phyloP scores from a whole-genome alignment of 2,113 vertebrate species.

The Baryphthengus martii region DNA sequence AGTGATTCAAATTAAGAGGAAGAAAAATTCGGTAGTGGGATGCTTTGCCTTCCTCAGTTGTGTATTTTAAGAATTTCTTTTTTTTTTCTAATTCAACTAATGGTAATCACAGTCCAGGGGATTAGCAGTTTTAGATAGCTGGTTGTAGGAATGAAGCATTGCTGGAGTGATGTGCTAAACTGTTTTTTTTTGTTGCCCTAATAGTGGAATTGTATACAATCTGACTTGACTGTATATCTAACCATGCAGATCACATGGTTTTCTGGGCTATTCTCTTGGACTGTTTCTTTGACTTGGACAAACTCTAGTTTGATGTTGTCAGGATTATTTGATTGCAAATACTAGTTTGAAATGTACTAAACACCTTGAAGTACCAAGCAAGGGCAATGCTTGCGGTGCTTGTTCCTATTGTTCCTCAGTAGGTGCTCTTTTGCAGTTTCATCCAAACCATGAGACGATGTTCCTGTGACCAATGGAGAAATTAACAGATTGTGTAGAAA shows the following conservation, averaged over 20 bases:
- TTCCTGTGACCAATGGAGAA: background rate
- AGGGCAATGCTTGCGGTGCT: background rate
- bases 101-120: background rate
- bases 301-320: background rate
- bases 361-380: background rate
- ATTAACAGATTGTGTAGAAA: background rate
- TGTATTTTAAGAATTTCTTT: background rate
- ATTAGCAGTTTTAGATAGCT: background rate
- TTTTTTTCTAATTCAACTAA: background rate
- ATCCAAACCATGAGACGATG: background rate
- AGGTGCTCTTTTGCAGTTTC: background rate
- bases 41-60: background rate
- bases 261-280: background rate
- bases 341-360: background rate
- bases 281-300: background rate
- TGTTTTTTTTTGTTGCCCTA: background rate
- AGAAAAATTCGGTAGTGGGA: background rate
- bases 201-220: background rate
- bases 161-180: background rate
- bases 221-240: background rate
- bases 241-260: background rate
- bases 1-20: background rate
- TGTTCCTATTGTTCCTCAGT: background rate
- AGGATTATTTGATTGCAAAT: background rate
- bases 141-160: background rate